phyloP scores from a whole-genome alignment of 2,797 vertebrate species.

The Masticophis lateralis region DNA sequence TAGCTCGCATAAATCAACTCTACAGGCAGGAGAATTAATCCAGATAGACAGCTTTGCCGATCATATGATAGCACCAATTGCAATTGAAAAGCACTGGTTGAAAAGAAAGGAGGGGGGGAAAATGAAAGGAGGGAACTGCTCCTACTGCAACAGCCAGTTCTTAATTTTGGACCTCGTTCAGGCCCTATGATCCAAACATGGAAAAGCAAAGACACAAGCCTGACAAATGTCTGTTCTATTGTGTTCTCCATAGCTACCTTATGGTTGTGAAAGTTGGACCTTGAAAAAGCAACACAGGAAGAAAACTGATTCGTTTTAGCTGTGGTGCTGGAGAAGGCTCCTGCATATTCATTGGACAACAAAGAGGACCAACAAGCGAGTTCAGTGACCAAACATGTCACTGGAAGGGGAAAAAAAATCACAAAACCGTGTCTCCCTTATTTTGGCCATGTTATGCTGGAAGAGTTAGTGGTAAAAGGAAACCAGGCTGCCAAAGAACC shows the following conservation, averaged over 20 bases:
- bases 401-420: neutral
- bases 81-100: slow-evolving; percentile 53
- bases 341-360: neutral
- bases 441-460: neutral
- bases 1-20: slow-evolving; percentile 59
- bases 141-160: slow-evolving; percentile 37
- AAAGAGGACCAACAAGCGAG: neutral
- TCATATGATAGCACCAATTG: slow-evolving; percentile 64
- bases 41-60: slow-evolving; percentile 64
- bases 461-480: neutral
- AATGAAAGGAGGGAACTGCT: slow-evolving; percentile 13
- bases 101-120: slow-evolving; percentile 4
- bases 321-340: neutral
- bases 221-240: neutral
- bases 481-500: neutral
- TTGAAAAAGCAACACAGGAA: neutral
- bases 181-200: neutral
- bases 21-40: slow-evolving; percentile 68
- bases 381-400: neutral
- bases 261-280: neutral
- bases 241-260: neutral
- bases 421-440: neutral
- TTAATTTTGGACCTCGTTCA: neutral
- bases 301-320: neutral
- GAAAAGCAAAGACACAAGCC: neutral